These are phyloP conservation scores for Neocrepidodera transversa DNA, from an alignment of 2,888 invertebrate genomes.

Conservation along the genomic window DNA sequence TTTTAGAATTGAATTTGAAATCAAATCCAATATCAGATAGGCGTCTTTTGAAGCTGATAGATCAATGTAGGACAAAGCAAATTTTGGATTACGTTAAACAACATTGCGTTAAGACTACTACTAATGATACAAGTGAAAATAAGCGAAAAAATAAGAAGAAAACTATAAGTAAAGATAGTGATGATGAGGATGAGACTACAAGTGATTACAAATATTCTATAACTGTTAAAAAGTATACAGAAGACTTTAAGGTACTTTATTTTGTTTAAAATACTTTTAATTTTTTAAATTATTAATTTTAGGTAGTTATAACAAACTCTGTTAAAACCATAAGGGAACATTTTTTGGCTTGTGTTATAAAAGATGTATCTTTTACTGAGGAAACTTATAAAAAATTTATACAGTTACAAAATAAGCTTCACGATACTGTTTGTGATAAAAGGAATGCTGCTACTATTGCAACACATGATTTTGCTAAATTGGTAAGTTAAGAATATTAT, in stretches of 20 bases:
- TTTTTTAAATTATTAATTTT: slow-evolving; percentile 26
- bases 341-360: slow-evolving; percentile 76
- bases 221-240: slow-evolving; percentile 47
- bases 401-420: slow-evolving; percentile 78
- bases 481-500: slow-evolving; percentile 57
- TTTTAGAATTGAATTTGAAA: slow-evolving; percentile 73
- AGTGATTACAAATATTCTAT: slow-evolving; percentile 54
- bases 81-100: slow-evolving; percentile 78
- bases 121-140: slow-evolving; percentile 29
- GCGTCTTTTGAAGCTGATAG: slow-evolving; percentile 75
- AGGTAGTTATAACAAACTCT: slow-evolving; percentile 48
- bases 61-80: slow-evolving; percentile 78
- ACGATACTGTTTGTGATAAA: slow-evolving; percentile 79
- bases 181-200: slow-evolving; percentile 40
- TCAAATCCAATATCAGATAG: slow-evolving; percentile 78
- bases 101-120: slow-evolving; percentile 64
- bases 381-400: slow-evolving; percentile 75
- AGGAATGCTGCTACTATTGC: slow-evolving; percentile 81
- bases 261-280: no score
- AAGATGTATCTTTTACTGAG: slow-evolving; percentile 69
- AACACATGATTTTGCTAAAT: slow-evolving; percentile 77
- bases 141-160: slow-evolving; percentile 56
- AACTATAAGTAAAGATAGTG: slow-evolving; percentile 49
- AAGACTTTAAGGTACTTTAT: slow-evolving; percentile 38
- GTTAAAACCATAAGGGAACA: slow-evolving; percentile 72